phyloP scores from a whole-genome alignment of 2,888 invertebrate species.

The Drosophila formosana region DNA sequence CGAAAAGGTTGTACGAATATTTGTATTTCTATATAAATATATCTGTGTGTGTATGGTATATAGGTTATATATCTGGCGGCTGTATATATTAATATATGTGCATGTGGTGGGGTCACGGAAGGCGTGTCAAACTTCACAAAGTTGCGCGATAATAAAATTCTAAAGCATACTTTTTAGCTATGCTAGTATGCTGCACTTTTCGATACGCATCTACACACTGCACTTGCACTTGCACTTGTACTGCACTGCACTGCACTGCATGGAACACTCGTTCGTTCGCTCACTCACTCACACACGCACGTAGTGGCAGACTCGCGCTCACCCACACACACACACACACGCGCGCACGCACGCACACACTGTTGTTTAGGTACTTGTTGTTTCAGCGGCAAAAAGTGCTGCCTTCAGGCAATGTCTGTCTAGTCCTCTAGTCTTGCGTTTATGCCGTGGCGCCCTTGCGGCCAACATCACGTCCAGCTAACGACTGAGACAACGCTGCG shows the following conservation, averaged over 20 bases:
- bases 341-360: slow-evolving; percentile 24
- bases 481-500: slow-evolving; percentile 74
- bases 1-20: slow-evolving; percentile 35
- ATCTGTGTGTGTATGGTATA: slow-evolving; percentile 8
- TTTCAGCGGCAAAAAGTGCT: slow-evolving; percentile 72
- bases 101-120: slow-evolving; percentile 51
- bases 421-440: slow-evolving; percentile 40
- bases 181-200: slow-evolving; percentile 67
- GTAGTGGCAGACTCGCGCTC: slow-evolving; percentile 16
- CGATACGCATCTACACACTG: slow-evolving; percentile 32
- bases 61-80: slow-evolving; percentile 1
- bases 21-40: slow-evolving; percentile 10
- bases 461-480: slow-evolving; percentile 80
- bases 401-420: slow-evolving; percentile 56
- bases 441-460: slow-evolving; percentile 77
- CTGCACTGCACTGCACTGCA: background rate
- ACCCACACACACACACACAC: slow-evolving; percentile 17
- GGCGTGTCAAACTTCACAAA: slow-evolving; percentile 62
- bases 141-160: slow-evolving; percentile 64
- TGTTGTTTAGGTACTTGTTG: slow-evolving; percentile 71
- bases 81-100: slow-evolving; percentile 6
- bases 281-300: slow-evolving; percentile 10
- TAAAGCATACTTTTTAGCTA: slow-evolving; percentile 78
- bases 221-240: slow-evolving; percentile 23
- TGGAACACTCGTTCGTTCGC: background rate